Evolutionary conservation across 2,113 vertebrate genomes (phyloP), one percentile per base, ranked within the genome.

Genomic region (Alaudala cheleensis): DNA sequence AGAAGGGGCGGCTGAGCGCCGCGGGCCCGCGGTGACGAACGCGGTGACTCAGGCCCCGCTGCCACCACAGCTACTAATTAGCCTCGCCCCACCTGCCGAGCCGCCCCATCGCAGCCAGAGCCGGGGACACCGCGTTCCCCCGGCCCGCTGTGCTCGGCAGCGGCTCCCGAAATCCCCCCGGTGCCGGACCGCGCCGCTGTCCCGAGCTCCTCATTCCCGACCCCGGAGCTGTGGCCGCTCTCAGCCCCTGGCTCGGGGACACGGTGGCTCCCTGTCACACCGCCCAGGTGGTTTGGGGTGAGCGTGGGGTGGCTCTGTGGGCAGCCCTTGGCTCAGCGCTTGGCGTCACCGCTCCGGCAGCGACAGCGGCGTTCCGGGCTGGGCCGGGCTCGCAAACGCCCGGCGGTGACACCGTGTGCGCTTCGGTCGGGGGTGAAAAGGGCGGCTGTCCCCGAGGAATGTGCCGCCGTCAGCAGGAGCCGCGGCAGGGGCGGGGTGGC

Each of bases 381-480:
- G 20, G 40, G 84, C 72, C 12, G 8, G 49, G 23, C 37, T 86
- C 47, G 42, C 67, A 11, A 20, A 20, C 90, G 61, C 21, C 24
- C 23, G 3, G 67, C 6, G 10, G 39, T 74, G 91, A 66, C 92
- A 89, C 11, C 11, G 8, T 4, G 42, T 5, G 84, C 12, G 60
- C 78, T 50, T 61, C 15, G 5, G 34, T 33, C 20, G 78, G 29
- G 90, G 91, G 94, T 73, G 92, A 34, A 82, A 71, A 86, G 88
- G 85, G 87, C 39, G 66, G 51, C 82, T 15, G 79, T 22, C 70
- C 74, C 86, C 2, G 2, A 67, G 88, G 91, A 96, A 96, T 90
- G 92, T 50, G 92, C 94, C 2, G 39, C 88, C 18, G n/a, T 96
- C 94, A 96, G 96, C 96, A 95, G 79, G 14, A 94, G 91, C 81